Evolutionary conservation across 2,797 vertebrate genomes (phyloP).

Genomic region (Morus bassanus): DNA sequence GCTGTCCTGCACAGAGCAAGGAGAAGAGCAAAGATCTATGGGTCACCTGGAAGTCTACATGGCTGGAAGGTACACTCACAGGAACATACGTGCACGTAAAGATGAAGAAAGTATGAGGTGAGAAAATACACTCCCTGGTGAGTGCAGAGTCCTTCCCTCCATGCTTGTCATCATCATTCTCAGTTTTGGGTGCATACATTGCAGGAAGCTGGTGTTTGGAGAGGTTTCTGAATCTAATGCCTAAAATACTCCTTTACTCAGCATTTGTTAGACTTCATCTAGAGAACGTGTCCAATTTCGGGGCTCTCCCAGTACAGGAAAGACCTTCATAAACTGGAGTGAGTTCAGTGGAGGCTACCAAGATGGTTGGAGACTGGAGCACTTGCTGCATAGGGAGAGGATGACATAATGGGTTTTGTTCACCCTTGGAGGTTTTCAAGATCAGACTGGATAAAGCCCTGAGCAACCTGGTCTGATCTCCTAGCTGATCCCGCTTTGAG

Average conservation of each 20-base stretch:
- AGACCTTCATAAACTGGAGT: background rate
- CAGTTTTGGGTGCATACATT: background rate
- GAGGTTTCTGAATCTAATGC: background rate
- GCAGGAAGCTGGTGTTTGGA: background rate
- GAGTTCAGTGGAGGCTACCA: background rate
- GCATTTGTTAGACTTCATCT: background rate
- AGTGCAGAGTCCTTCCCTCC: background rate
- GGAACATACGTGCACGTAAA: fast-evolving
- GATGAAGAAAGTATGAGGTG: background rate
- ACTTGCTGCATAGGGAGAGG: background rate
- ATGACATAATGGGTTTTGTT: background rate
- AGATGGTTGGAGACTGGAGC: background rate
- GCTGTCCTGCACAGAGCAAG: background rate
- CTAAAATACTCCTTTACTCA: background rate
- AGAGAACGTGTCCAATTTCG: background rate
- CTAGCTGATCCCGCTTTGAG: background rate
- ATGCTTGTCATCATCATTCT: fast-evolving
- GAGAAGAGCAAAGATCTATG: background rate
- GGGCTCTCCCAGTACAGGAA: background rate
- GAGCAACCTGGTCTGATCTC: background rate
- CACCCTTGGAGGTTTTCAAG: background rate
- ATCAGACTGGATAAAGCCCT: background rate
- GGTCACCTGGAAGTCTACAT: background rate
- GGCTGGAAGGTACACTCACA: background rate
- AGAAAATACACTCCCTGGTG: background rate